Evolutionary conservation across 2,888 invertebrate genomes (phyloP).

Genomic region (Drosophila nigricruria): DNA sequence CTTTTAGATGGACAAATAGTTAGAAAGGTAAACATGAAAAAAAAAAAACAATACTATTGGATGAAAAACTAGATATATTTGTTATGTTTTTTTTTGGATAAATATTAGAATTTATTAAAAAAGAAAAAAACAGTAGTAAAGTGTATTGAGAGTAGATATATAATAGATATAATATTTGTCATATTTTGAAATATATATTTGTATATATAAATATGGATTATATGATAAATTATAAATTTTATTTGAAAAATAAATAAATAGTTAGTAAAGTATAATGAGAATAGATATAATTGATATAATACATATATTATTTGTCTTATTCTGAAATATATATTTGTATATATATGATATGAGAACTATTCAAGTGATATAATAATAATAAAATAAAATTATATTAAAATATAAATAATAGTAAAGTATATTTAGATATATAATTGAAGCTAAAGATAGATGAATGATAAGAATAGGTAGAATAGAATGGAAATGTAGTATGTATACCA

Average conservation of each 20-base stretch:
- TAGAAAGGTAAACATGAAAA: neutral
- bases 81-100: too few relatives aligned
- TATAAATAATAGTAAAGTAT: neutral
- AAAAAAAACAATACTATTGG: neutral
- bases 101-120: neutral
- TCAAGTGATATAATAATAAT: too few relatives aligned
- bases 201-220: neutral
- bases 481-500: too few relatives aligned
- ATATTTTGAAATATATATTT: neutral
- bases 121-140: neutral
- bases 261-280: neutral
- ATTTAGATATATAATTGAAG: neutral
- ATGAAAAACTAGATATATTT: neutral
- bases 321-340: too few relatives aligned
- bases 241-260: neutral
- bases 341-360: too few relatives aligned
- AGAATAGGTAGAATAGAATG: neutral
- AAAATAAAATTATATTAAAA: neutral
- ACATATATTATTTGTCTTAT: too few relatives aligned
- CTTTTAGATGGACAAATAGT: constrained; percentile 5
- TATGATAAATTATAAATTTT: neutral
- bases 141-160: too few relatives aligned
- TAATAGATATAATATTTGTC: too few relatives aligned
- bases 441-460: neutral
- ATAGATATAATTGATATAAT: too few relatives aligned